Percentiles rank a stretch among this genome's conserved stretches.
Evolutionary conservation across 2,888 invertebrate genomes (phyloP).

Genomic region (Macrophya alboannulata): DNA sequence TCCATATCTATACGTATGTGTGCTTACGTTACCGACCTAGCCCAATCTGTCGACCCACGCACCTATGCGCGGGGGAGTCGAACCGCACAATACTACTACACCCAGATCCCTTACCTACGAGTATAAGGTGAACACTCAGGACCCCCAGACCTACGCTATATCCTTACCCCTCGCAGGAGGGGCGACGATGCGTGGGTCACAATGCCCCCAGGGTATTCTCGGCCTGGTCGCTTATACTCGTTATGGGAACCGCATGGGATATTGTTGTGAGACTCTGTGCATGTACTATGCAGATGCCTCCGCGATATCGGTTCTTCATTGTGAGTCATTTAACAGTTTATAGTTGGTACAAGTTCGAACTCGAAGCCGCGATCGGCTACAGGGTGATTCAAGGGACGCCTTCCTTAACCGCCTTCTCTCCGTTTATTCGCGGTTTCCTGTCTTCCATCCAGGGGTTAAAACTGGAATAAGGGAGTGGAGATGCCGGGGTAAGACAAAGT

Average conservation of each 20-base stretch:
- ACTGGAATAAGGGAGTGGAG: neutral
- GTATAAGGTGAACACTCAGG: conserved; percentile 16
- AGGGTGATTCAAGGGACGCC: conserved; percentile 31
- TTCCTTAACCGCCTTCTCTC: neutral
- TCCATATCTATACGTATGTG: conserved; percentile 33
- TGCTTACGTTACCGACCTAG: conserved; percentile 71
- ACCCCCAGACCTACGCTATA: conserved; percentile 26
- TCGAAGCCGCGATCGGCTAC: conserved; percentile 49
- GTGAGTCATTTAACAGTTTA: conserved; percentile 76
- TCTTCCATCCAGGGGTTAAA: neutral
- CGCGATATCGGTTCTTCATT: conserved; percentile 77
- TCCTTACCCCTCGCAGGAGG: conserved; percentile 28
- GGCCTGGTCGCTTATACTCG: conserved; percentile 68
- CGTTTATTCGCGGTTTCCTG: neutral
- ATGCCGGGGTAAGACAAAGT: neutral
- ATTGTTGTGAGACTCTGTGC: conserved; percentile 72
- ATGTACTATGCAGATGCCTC: conserved; percentile 78
- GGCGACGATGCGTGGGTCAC: conserved; percentile 74
- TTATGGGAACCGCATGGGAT: conserved; percentile 74
- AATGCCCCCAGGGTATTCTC: conserved; percentile 71
- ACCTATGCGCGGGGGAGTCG: conserved; percentile 63
- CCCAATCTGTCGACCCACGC: conserved; percentile 74
- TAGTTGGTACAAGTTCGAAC: conserved; percentile 64
- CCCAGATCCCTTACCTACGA: neutral
- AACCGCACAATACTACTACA: conserved; percentile 12